These are phyloP conservation scores for Plusia festucae DNA, from an alignment of 2,888 invertebrate genomes.

Conservation along the genomic window DNA sequence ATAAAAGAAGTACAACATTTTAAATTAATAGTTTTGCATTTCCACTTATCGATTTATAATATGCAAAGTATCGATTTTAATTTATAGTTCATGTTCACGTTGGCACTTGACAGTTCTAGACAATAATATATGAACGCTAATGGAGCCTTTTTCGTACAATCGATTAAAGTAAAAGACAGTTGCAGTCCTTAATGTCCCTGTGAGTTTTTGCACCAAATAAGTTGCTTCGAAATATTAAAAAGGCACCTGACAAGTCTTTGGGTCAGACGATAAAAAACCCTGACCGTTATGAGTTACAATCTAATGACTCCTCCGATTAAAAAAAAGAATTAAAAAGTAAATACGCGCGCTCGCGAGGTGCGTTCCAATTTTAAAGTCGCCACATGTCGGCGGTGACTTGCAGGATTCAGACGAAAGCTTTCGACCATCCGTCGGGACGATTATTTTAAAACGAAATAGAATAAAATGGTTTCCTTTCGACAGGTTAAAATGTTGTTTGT, in stretches of 20 bases:
- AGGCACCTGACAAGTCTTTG: constrained; percentile 77
- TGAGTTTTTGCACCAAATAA: constrained; percentile 71
- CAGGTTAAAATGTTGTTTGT: constrained; percentile 58
- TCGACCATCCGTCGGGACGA: constrained; percentile 56
- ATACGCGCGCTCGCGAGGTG: constrained; percentile 73
- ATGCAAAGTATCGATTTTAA: constrained; percentile 43
- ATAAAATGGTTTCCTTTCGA: constrained; percentile 61
- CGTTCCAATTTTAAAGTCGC: constrained; percentile 81
- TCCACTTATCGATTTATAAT: constrained; percentile 33
- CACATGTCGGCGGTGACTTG: constrained; percentile 87
- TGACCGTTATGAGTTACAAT: constrained; percentile 85
- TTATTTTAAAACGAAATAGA: constrained; percentile 63
- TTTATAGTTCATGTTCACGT: constrained; percentile 41
- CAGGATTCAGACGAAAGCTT: constrained; percentile 62
- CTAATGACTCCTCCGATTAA: constrained; percentile 83
- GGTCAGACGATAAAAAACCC: constrained; percentile 70
- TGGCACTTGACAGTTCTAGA: constrained; percentile 61
- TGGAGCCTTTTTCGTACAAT: constrained; percentile 42
- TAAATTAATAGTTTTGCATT: constrained; percentile 9
- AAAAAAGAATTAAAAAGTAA: constrained; percentile 77
- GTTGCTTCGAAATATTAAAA: constrained; percentile 70
- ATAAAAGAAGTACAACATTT: neutral
- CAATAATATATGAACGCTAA: constrained; percentile 59
- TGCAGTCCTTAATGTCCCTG: constrained; percentile 65
- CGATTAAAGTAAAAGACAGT: constrained; percentile 61